Percentiles rank a stretch among this genome's conserved stretches.
phyloP scores from a whole-genome alignment of 2,888 invertebrate species.

The Tetragonula carbonaria region DNA sequence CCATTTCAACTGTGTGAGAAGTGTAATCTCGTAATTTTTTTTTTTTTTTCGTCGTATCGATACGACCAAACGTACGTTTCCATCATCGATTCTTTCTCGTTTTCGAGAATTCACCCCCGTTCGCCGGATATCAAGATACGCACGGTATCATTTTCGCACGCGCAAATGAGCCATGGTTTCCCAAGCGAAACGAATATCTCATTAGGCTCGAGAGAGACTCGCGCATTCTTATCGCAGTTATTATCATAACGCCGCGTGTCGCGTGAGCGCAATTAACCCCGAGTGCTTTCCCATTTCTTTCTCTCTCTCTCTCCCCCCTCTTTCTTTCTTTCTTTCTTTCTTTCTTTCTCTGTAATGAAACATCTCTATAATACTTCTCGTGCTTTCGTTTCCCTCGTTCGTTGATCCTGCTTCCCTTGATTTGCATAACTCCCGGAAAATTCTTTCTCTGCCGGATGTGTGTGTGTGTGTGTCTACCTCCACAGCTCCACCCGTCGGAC shows the following conservation, averaged over 20 bases:
- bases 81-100: background rate
- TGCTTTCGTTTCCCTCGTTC: background rate
- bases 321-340: too few relatives aligned
- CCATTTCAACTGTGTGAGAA: background rate
- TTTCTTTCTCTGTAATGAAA: slow-evolving; percentile 31
- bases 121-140: too few relatives aligned
- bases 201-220: slow-evolving; percentile 33
- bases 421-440: slow-evolving; percentile 25
- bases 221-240: slow-evolving; percentile 39
- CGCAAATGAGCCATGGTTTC: background rate
- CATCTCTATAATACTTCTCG: slow-evolving; percentile 30
- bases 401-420: background rate
- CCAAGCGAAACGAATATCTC: slow-evolving; percentile 14
- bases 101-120: background rate
- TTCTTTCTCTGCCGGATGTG: background rate
- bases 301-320: background rate
- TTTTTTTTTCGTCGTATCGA: background rate
- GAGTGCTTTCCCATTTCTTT: slow-evolving; percentile 37
- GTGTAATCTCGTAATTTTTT: background rate
- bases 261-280: slow-evolving; percentile 42
- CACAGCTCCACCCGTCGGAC: background rate
- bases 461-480: too few relatives aligned
- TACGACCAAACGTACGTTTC: background rate
- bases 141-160: background rate
- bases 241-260: slow-evolving; percentile 30